These are phyloP conservation scores for Plotosus lineatus DNA, from an alignment of 2,113 vertebrate species.

Conservation along the genomic window DNA sequence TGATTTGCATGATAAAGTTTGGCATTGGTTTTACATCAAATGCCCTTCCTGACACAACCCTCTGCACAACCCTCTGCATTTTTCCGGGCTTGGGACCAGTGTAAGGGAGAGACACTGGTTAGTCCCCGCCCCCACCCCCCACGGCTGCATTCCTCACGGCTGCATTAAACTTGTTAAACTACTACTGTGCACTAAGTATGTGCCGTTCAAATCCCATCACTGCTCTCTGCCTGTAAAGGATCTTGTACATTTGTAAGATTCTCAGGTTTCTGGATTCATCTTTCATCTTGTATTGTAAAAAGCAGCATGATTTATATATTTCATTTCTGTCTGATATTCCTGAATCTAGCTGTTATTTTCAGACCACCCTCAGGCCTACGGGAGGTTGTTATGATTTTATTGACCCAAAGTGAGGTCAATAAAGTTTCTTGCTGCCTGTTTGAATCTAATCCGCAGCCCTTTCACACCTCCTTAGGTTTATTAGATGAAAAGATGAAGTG, in stretches of 20 bases:
- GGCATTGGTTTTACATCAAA: no score
- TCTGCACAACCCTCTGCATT: no score
- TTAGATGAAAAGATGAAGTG: conserved; percentile 53
- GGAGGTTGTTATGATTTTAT: conserved; percentile 24
- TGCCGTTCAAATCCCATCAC: background rate
- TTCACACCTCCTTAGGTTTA: conserved; percentile 52
- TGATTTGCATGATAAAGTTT: no score
- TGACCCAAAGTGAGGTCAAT: conserved; percentile 18
- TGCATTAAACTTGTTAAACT: no score
- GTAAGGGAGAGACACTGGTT: no score
- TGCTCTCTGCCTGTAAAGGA: background rate
- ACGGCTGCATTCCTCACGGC: no score
- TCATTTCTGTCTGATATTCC: background rate
- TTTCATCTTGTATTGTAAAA: background rate
- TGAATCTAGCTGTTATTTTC: background rate
- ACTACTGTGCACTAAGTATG: background rate
- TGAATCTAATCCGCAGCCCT: conserved; percentile 9
- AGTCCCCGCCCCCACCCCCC: no score
- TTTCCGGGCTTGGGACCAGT: no score
- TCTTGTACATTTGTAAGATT: background rate
- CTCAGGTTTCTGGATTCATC: background rate
- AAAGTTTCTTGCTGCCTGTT: conserved; percentile 7
- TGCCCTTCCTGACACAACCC: no score
- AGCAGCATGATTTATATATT: background rate
- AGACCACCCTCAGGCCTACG: background rate